phyloP scores from a whole-genome alignment of 2,797 vertebrate species.

The Sebastes trivittatus region DNA sequence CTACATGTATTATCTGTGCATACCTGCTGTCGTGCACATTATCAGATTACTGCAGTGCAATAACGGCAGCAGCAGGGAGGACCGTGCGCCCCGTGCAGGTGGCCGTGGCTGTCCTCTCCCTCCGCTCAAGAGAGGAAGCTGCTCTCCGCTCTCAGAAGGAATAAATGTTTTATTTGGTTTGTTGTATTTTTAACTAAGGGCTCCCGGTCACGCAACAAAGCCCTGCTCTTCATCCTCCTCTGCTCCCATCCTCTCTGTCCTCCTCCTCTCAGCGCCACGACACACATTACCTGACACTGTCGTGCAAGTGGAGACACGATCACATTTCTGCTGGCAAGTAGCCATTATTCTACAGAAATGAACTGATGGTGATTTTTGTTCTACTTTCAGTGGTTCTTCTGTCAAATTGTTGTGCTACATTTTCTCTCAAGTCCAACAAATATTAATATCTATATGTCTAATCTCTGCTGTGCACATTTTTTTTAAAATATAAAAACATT shows the following conservation, averaged over 20 bases:
- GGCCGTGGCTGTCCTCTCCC: slow-evolving; percentile 70
- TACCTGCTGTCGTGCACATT: slow-evolving; percentile 36
- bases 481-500: not conserved
- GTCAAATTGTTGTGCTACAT: not conserved
- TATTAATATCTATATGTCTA: not conserved
- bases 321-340: slow-evolving; percentile 21
- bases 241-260: slow-evolving; percentile 28
- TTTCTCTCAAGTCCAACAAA: not conserved
- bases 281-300: slow-evolving; percentile 38
- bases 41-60: slow-evolving; percentile 48
- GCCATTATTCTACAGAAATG: not conserved
- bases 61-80: slow-evolving; percentile 41
- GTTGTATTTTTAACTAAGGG: slow-evolving; percentile 85
- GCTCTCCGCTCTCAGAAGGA: slow-evolving; percentile 82
- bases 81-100: slow-evolving; percentile 66
- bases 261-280: slow-evolving; percentile 30
- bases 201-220: slow-evolving; percentile 81
- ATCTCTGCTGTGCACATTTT: not conserved
- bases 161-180: slow-evolving; percentile 88
- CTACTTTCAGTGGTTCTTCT: not conserved
- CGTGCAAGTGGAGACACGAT: slow-evolving; percentile 38
- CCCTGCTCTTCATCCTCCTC: slow-evolving; percentile 35
- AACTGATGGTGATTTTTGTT: not conserved
- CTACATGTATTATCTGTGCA: slow-evolving; percentile 16
- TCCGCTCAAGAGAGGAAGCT: slow-evolving; percentile 70